phyloP scores from a whole-genome alignment of 2,113 vertebrate species.

The Melospiza georgiana region DNA sequence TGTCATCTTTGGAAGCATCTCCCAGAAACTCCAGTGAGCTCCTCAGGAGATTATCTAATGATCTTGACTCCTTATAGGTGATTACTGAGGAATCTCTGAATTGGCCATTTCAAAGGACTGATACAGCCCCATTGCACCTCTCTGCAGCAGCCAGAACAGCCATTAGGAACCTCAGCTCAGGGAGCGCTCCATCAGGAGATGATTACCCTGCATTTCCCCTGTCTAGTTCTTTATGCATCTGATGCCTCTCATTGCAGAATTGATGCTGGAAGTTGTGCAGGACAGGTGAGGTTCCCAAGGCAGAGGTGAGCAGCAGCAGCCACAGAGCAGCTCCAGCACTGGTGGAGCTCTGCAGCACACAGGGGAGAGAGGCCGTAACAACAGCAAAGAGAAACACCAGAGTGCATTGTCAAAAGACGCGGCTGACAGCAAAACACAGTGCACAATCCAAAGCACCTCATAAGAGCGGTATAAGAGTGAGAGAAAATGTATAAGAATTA shows the following conservation, averaged over 20 bases:
- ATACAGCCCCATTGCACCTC: neutral
- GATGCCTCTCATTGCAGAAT: neutral
- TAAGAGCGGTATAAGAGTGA: neutral
- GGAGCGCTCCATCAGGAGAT: neutral
- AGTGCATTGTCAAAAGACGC: neutral
- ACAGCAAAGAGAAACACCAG: fast-evolving
- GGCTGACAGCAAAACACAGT: neutral
- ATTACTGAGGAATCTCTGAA: neutral
- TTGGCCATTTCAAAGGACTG: neutral
- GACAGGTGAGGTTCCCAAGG: neutral
- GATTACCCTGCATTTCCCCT: neutral
- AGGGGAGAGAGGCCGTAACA: neutral
- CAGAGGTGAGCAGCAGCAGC: fast-evolving
- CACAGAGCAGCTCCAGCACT: neutral
- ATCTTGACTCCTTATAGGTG: neutral
- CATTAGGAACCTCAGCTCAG: neutral
- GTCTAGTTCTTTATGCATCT: neutral
- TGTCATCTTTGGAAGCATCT: neutral
- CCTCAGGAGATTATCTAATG: neutral
- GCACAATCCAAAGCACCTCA: neutral
- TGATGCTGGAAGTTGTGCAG: neutral
- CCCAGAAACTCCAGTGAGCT: neutral
- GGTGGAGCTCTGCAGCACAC: neutral
- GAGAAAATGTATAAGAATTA: neutral
- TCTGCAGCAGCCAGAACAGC: neutral